Conservation (phyloP, 2,888 invertebrate genomes). For the Nebria salina region DNA sequence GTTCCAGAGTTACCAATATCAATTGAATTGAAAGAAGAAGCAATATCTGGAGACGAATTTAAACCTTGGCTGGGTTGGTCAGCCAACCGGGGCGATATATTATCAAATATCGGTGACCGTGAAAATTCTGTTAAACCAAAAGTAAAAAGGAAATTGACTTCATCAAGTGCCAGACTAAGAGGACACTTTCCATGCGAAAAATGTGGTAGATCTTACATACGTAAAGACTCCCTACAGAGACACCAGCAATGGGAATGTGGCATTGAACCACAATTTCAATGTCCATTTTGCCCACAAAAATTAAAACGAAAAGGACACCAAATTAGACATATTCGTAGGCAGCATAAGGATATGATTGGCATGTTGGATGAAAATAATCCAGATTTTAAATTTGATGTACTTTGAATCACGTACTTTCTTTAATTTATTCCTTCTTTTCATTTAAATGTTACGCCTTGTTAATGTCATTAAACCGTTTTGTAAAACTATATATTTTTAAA, state of each 20-base stretch:
- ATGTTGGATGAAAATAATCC: conserved; percentile 63
- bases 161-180: conserved; percentile 62
- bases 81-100: conserved; percentile 39
- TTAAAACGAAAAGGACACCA: conserved; percentile 74
- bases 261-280: conserved; percentile 75
- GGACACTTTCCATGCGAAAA: conserved; percentile 69
- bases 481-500: too few relatives aligned
- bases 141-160: conserved; percentile 55
- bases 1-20: conserved; percentile 56
- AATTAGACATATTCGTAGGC: conserved; percentile 66
- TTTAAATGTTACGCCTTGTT: too few relatives aligned
- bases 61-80: conserved; percentile 51
- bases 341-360: conserved; percentile 66
- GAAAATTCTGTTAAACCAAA: conserved; percentile 44
- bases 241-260: conserved; percentile 82
- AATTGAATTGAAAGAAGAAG: conserved; percentile 56
- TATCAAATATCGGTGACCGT: conserved; percentile 21
- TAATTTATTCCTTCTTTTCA: conserved; percentile 21
- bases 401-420: conserved; percentile 33
- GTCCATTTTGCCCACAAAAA: conserved; percentile 74
- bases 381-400: conserved; percentile 52
- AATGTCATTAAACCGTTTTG: too few relatives aligned
- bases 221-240: conserved; percentile 80
- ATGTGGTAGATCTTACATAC: conserved; percentile 82
- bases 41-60: conserved; percentile 46